phyloP scores from a whole-genome alignment of 2,113 vertebrate species.

The Hippotragus niger region DNA sequence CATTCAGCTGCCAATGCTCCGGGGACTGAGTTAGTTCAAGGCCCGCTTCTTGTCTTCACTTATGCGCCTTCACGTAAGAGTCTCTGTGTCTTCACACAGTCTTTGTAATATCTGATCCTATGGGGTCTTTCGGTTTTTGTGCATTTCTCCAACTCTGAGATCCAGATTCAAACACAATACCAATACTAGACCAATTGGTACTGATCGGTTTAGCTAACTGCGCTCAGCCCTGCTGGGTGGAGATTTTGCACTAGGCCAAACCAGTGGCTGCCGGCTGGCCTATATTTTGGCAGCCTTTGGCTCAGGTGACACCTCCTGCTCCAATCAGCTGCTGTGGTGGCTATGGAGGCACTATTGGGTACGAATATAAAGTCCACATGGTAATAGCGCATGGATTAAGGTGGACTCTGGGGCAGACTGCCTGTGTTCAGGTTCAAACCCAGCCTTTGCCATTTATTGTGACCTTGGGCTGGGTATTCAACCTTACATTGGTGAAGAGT shows the following conservation, averaged over 20 bases:
- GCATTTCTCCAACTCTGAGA: not conserved
- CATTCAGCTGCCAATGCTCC: not conserved
- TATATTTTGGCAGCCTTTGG: not conserved
- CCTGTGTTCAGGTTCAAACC: not conserved
- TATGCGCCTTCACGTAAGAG: not conserved
- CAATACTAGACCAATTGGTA: not conserved
- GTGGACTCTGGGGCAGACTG: not conserved
- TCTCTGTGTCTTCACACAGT: not conserved
- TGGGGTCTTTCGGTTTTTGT: not conserved
- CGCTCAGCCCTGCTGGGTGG: not conserved
- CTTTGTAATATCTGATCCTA: not conserved
- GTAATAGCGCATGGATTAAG: not conserved
- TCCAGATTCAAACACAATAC: not conserved
- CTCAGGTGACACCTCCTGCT: not conserved
- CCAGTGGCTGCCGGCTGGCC: not conserved
- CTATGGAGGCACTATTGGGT: not conserved
- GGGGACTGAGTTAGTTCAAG: not conserved
- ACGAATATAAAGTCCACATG: not conserved
- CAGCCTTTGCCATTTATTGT: not conserved
- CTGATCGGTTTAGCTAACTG: not conserved
- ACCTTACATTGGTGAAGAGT: not conserved
- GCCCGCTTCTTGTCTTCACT: not conserved
- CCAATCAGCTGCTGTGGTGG: not conserved
- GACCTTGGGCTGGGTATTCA: not conserved
- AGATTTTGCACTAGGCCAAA: not conserved